phyloP scores from a whole-genome alignment of 2,888 invertebrate species.

The Epsilonema sp. region DNA sequence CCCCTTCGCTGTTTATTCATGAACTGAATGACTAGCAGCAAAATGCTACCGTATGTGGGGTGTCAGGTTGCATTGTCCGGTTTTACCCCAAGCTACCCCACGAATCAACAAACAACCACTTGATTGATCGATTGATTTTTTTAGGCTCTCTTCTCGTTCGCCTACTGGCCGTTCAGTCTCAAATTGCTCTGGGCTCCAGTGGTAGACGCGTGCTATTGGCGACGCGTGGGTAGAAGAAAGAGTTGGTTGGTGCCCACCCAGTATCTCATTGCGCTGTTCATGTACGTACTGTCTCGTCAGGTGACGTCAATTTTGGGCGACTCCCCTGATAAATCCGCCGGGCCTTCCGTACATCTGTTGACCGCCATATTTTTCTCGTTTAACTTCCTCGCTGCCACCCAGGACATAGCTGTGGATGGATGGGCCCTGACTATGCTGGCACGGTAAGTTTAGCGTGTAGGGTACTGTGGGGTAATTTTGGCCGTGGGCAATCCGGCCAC shows the following conservation, averaged over 20 bases:
- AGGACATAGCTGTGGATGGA: slow-evolving; percentile 97
- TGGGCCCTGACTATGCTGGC: no score
- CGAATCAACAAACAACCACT: no score
- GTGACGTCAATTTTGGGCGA: slow-evolving; percentile 25
- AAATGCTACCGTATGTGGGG: no score
- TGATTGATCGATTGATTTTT: no score
- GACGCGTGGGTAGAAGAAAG: slow-evolving; percentile 66
- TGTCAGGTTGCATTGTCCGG: no score
- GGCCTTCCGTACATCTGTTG: slow-evolving; percentile 50
- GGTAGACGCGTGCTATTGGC: slow-evolving; percentile 71
- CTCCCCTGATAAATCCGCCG: slow-evolving; percentile 6
- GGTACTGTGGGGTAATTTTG: no score
- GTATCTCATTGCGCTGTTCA: slow-evolving; percentile 40
- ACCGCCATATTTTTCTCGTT: slow-evolving; percentile 69
- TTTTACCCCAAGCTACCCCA: no score
- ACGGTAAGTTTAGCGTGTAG: no score
- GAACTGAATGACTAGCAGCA: no score
- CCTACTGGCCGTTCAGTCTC: slow-evolving; percentile 45
- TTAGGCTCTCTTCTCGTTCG: slow-evolving; percentile 36
- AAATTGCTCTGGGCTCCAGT: slow-evolving; percentile 96
- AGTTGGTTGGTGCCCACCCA: slow-evolving; percentile 46
- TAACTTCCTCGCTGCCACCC: slow-evolving; percentile 91
- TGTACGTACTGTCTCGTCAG: slow-evolving; percentile 57
- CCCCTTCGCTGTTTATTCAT: no score
- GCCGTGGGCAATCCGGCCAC: no score